Base-by-base conservation (phyloP, 2,113 vertebrate species). In the Thymallus thymallus region DNA sequence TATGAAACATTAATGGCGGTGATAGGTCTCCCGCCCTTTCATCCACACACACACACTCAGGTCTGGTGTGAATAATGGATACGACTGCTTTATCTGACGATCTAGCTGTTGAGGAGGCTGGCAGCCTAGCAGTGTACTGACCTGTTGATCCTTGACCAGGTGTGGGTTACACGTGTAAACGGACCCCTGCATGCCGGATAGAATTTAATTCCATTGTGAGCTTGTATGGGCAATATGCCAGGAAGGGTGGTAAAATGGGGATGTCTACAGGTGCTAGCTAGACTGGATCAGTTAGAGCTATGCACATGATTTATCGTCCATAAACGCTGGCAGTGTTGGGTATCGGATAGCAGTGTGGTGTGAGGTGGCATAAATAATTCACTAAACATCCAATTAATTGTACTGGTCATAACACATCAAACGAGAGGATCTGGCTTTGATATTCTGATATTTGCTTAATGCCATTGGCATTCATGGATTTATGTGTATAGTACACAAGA, bases 1-100 rank as follows among this genome's bases (percentile, higher is more conserved):
- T 16, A 51, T 51, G 14, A 18, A 51, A 51, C 3, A 41, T 41
- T 10, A 2, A 41, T 41, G 35, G 3, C 35, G 2, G 10, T 41
- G 35, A 10, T 41, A 41, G 35, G 35, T 9, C 3, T 41, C 35
- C 9, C 7, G 9, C 35, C 1, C 35, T 41, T 41, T 41, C 7
- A 41, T 41, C 7, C 35, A 41, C 35, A 2, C 35, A 0, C 35
- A 35, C 7, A 45, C 22, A 9, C 76, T 62, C 48, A 65, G 46
- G 60, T 71, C 70, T 71, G 51, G 9, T 35, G 75, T 90, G 56
- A 90, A 88, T 91, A 81, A 91, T 90, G 75, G 45, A 92, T 84
- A 61, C 12, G 32, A 41, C 46, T 80, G 79, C 74, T 86, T 82
- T 77, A 75, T 77, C 77, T 84, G 85, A 51, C 48, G 13, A 51